Base-by-base conservation (phyloP, 2,113 vertebrate genomes). In the Ictalurus punctatus region DNA sequence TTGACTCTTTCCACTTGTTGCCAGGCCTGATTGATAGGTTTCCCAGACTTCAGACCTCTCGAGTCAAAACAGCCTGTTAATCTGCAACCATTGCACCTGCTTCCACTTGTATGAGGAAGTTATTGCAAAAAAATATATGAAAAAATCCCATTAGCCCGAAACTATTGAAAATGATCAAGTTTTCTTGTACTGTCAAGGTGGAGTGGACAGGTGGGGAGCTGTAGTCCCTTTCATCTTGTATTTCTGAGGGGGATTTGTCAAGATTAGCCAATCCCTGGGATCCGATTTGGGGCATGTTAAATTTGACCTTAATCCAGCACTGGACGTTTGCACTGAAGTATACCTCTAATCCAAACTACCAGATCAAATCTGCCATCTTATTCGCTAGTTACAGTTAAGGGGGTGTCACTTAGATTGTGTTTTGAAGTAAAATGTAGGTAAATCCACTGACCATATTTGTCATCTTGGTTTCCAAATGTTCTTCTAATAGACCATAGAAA, bases 331-430 rank as follows among this genome's bases (percentile, higher is more conserved):
- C 58, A 59, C 89, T 90, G 87, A 91, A 79, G 80, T 74, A 58
- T 56, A 81, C 63, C 69, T 65, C 89, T 92, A 94, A 93, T 83
- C 89, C 91, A 87, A 92, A 91, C 90, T 65, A 73, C 14, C 23
- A 90, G 89, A 92, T 92, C 88, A 87, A 52, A 90, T 90, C 90
- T 90, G 86, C 86, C 81, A 65, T 92, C 90, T 91, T 92, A 74
- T 88, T 89, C 90, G 88, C 85, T 88, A 89, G 91, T 86, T 63
- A 83, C 88, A 92, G 93, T 94, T 93, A 80, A 27, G 1, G 76
- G 86, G 27, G 54, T 44, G 78, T 27, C 0, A 4, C 8, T 78
- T 56, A 12, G 30, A n/a, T 73, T 84, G 73, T 71, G 71, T 65
- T 65, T 52, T n/a, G 59, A n/a, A 30, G 74, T 48, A 84, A 91